Evolutionary conservation across 1,140 invertebrate species (phyloP).

Genomic region (Maconellicoccus hirsutus): DNA sequence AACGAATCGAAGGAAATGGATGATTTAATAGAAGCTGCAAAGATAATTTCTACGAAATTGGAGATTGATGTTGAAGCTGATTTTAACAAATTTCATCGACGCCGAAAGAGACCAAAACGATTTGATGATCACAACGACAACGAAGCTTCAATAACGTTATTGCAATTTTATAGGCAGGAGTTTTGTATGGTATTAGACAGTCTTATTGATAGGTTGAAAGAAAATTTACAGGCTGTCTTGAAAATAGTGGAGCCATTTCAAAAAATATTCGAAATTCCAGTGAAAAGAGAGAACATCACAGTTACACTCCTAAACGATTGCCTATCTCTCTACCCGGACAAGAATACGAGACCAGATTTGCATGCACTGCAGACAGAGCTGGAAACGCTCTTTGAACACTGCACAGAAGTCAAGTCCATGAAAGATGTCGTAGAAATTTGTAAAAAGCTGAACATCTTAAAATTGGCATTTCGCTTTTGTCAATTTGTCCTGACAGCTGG

Average conservation of each 20-base stretch:
- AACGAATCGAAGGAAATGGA: conserved; percentile 9
- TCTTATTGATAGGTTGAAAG: neutral
- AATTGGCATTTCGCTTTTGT: neutral
- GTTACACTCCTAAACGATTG: neutral
- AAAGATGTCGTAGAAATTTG: neutral
- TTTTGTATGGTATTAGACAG: neutral
- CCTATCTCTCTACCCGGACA: neutral
- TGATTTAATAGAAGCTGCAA: neutral
- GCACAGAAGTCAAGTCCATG: neutral
- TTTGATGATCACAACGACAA: neutral
- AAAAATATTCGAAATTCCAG: neutral
- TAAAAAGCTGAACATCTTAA: neutral
- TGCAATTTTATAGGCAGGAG: neutral
- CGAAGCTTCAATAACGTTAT: neutral
- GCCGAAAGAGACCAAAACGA: neutral
- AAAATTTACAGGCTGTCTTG: neutral
- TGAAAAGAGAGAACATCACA: neutral
- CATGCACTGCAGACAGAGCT: neutral
- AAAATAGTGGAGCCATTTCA: neutral
- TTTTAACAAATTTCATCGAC: conserved; percentile 18
- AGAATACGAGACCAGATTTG: neutral
- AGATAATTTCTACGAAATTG: conserved; percentile 5
- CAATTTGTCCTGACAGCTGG: neutral
- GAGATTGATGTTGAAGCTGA: conserved; percentile 12
- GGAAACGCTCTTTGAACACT: neutral